Evolutionary conservation across 2,113 vertebrate genomes (phyloP), one percentile per base, ranked within the genome.

Genomic region (Heterocephalus glaber): DNA sequence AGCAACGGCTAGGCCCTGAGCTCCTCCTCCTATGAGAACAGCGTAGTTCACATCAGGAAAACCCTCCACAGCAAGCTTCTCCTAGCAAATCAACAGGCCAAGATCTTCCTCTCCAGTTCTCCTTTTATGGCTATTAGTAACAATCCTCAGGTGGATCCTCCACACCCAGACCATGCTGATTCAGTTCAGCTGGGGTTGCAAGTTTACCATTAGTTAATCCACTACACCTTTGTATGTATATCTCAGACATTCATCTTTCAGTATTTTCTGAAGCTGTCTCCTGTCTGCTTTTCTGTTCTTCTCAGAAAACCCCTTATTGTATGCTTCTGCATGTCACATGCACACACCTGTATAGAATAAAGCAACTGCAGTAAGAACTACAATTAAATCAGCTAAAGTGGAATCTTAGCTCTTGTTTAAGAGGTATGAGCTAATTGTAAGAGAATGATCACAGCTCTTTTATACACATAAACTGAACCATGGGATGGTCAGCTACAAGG

Each of bases 331-430:
- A 0, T 17, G 2, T 5, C 20, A 11, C 6, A 35, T 7, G 3
- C 24, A 30, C 16, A 65, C 74, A 19, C 19, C 2, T 24, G 19
- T 35, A 7, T 63, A 33, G 19, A 24, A 66, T 61, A 52, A 49
- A 83, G 22, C 65, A 92, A 26, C 49, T 81, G 14, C 66, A 52
- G 0, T 72, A 68, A 66, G 83, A 49, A 47, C 79, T 70, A 5
- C 72, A 19, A 30, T 84, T 80, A 76, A 56, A 86, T 95, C 94
- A 90, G 38, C 89, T 54, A 30, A 16, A 26, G 47, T 58, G 56
- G 33, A 82, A 52, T 38, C 60, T 70, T 70, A 47, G 65, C 54
- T 92, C 49, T 95, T 92, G 30, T 56, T 66, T 35, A 47, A 91
- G 87, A 92, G 77, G 4, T 4, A 7, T 35, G 52, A 70, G 58